Conservation (phyloP, 2,888 invertebrate species). For the Endomychus coccineus region DNA sequence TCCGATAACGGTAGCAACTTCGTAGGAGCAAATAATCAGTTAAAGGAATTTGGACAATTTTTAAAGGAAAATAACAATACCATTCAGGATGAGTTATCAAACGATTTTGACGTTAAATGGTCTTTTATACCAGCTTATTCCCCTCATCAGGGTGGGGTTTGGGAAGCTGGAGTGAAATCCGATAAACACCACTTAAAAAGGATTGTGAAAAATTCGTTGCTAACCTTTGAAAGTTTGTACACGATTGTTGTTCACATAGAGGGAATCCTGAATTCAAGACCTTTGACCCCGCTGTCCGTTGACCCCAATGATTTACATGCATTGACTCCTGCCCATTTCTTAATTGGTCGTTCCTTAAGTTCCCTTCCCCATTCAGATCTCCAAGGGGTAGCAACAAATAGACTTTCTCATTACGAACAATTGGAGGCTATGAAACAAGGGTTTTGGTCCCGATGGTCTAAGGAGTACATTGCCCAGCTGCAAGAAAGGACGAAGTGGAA, state of each 20-base stretch:
- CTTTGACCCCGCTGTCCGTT: slow-evolving; percentile 7
- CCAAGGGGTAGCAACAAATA: slow-evolving; percentile 1
- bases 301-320: slow-evolving; percentile 10
- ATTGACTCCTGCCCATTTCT: slow-evolving; percentile 12
- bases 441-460: slow-evolving; percentile 13
- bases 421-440: slow-evolving; percentile 9
- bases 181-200: slow-evolving; percentile 13
- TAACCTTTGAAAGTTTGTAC: slow-evolving; percentile 9
- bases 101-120: slow-evolving; percentile 12
- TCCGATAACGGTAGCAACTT: slow-evolving; percentile 23
- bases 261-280: slow-evolving; percentile 12
- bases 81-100: slow-evolving; percentile 6
- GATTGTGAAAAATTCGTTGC: slow-evolving; percentile 3
- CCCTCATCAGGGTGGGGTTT: slow-evolving; percentile 13
- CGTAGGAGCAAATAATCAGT: slow-evolving; percentile 17
- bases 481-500: slow-evolving; percentile 15
- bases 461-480: slow-evolving; percentile 10
- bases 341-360: slow-evolving; percentile 7
- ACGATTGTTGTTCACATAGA: slow-evolving; percentile 12
- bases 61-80: slow-evolving; percentile 2
- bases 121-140: slow-evolving; percentile 11
- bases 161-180: slow-evolving; percentile 15
- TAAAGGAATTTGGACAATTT: slow-evolving; percentile 4
- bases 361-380: slow-evolving; percentile 6
- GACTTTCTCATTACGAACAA: slow-evolving; percentile 9